These are phyloP conservation scores for Sinocyclocheilus grahami DNA, from an alignment of 2,113 vertebrate genomes.

Conservation along the genomic window DNA sequence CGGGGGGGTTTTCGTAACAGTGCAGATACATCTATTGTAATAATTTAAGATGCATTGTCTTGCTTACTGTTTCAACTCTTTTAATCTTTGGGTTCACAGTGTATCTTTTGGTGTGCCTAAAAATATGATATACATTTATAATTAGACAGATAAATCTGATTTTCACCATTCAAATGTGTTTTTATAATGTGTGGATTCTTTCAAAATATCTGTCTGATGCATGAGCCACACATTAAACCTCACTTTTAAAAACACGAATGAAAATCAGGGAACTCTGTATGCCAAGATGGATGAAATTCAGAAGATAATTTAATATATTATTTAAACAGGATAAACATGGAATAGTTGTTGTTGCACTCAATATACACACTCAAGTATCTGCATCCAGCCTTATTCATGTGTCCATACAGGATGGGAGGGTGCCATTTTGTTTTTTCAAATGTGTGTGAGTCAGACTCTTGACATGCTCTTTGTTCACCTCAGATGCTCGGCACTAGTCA, in stretches of 20 bases:
- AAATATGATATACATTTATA: background rate
- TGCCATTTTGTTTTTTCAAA: slow-evolving; percentile 1
- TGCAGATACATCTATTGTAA: background rate
- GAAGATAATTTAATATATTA: background rate
- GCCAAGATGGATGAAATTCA: background rate
- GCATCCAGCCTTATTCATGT: background rate
- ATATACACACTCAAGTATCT: background rate
- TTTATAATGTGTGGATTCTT: background rate
- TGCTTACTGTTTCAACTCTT: background rate
- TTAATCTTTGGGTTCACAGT: slow-evolving; percentile 3
- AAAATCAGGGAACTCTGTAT: background rate
- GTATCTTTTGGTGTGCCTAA: background rate
- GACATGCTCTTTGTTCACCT: background rate
- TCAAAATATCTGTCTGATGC: background rate
- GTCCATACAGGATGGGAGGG: background rate
- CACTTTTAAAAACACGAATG: background rate
- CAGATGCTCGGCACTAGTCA: background rate
- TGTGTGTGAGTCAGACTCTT: background rate
- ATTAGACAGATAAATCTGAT: background rate
- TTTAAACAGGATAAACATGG: background rate
- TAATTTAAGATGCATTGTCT: background rate
- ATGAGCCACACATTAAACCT: slow-evolving; percentile 1
- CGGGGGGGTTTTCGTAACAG: background rate
- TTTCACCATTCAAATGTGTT: background rate
- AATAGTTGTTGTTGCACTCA: background rate